These are phyloP conservation scores for Ophthalmolycus amberensis DNA, from an alignment of 2,113 vertebrate genomes.

Conservation along the genomic window DNA sequence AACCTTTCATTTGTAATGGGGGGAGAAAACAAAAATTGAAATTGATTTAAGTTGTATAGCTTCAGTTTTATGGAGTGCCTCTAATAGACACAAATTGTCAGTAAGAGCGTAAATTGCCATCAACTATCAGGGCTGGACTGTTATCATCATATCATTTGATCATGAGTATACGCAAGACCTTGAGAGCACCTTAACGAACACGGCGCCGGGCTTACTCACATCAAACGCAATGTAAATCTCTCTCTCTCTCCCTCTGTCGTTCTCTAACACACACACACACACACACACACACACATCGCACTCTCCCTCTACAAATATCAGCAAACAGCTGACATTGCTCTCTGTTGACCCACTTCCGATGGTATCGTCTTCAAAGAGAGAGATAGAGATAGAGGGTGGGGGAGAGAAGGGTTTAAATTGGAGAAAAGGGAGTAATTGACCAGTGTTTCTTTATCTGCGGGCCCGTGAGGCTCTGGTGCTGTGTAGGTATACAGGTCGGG, in stretches of 20 bases:
- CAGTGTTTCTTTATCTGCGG: constrained; percentile 44
- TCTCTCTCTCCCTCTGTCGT: neutral
- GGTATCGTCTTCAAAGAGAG: constrained; percentile 69
- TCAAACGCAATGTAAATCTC: constrained; percentile 67
- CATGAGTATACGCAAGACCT: constrained; percentile 34
- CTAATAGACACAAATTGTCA: constrained; percentile 65
- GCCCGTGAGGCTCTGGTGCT: constrained; percentile 26
- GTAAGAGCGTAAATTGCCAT: constrained; percentile 68
- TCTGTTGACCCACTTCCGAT: constrained; percentile 73
- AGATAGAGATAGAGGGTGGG: constrained; percentile 28
- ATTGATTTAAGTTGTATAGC: constrained; percentile 49
- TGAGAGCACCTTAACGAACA: constrained; percentile 69
- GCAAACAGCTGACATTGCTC: constrained; percentile 73
- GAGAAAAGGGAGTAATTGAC: constrained; percentile 65
- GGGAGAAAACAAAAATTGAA: constrained; percentile 6
- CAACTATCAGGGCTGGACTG: constrained; percentile 57
- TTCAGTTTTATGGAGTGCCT: constrained; percentile 49
- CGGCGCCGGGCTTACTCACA: constrained; percentile 46
- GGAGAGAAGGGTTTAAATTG: constrained; percentile 53
- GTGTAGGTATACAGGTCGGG: constrained; percentile 36
- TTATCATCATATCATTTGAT: constrained; percentile 74
- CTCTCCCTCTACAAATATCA: constrained; percentile 47
- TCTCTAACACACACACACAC: constrained; percentile 6
- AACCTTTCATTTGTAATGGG: constrained; percentile 47
- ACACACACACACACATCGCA: constrained; percentile 29